Evolutionary conservation across 2,797 vertebrate genomes (phyloP).

Genomic region (Podargus strigoides): DNA sequence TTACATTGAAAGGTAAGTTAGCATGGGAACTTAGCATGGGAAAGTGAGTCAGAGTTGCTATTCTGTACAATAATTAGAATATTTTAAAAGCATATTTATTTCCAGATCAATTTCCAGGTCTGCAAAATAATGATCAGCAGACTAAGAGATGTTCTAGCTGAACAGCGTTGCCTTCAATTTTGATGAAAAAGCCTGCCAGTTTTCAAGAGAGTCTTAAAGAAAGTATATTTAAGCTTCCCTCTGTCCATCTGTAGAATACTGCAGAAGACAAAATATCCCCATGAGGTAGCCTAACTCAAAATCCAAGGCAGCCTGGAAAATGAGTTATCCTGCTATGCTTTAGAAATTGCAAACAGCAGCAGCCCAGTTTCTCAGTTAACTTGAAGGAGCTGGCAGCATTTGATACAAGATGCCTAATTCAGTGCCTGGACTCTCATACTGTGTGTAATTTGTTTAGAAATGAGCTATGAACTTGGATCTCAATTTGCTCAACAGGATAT

Average conservation of each 20-base stretch:
- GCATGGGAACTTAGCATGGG: not conserved
- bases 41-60: not conserved
- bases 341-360: conserved; percentile 30
- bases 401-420: not conserved
- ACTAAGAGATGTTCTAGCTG: not conserved
- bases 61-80: not conserved
- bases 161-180: not conserved
- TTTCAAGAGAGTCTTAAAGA: conserved; percentile 13
- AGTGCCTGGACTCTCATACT: not conserved
- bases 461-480: conserved; percentile 47
- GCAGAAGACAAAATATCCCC: conserved; percentile 24
- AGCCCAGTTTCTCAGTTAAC: conserved; percentile 44
- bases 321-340: conserved; percentile 31
- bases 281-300: conserved; percentile 21
- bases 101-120: not conserved
- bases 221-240: not conserved
- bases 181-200: not conserved
- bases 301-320: conserved; percentile 25
- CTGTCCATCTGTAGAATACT: not conserved
- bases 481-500: conserved; percentile 41
- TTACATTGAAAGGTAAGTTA: not conserved
- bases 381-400: conserved; percentile 5
- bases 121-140: conserved; percentile 12
- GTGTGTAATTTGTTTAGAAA: conserved; percentile 28
- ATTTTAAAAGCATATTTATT: not conserved